Evolutionary conservation across 2,113 vertebrate genomes (phyloP).

Genomic region (Ellobius talpinus): DNA sequence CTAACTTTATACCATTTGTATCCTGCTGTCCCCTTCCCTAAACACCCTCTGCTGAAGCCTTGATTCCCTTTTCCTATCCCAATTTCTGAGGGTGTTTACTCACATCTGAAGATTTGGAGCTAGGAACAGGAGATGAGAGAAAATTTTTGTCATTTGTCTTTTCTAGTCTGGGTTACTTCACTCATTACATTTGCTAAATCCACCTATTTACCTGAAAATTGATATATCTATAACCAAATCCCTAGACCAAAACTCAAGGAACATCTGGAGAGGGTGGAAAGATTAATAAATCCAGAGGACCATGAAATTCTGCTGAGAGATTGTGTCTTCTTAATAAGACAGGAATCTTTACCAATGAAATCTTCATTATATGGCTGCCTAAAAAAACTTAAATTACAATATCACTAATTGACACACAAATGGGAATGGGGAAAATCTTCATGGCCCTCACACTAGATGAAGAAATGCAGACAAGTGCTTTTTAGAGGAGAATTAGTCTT

Average conservation of each 20-base stretch:
- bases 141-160: not conserved
- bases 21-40: not conserved
- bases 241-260: not conserved
- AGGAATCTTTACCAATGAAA: not conserved
- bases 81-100: not conserved
- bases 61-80: not conserved
- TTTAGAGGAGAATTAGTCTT: not conserved
- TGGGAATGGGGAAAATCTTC: not conserved
- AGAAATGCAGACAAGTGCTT: not conserved
- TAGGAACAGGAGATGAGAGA: not conserved
- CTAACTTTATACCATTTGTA: not conserved
- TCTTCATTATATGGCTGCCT: not conserved
- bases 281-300: not conserved
- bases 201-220: not conserved
- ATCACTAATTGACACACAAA: not conserved
- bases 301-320: not conserved
- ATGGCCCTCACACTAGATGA: not conserved
- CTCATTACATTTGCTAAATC: not conserved
- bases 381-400: not conserved
- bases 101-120: not conserved
- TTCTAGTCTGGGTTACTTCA: not conserved
- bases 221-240: not conserved
- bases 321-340: not conserved
- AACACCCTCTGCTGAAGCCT: not conserved
- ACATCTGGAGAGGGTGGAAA: not conserved